Evolutionary conservation across 2,888 invertebrate species (phyloP).

Genomic region (Panopea generosa): DNA sequence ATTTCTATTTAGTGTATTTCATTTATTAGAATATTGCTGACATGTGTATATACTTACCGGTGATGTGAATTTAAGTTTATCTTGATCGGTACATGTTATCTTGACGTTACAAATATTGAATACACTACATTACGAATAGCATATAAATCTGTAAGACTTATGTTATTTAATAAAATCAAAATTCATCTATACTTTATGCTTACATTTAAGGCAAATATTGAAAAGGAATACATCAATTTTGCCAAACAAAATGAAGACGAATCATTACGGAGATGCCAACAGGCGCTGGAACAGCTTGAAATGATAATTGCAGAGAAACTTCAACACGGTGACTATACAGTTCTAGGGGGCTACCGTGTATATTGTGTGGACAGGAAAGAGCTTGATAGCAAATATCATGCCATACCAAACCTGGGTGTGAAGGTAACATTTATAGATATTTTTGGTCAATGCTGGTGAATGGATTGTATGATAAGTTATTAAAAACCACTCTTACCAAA

Average conservation of each 20-base stretch:
- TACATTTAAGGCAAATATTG: background rate
- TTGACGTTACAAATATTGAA: too few relatives aligned
- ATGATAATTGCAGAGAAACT: background rate
- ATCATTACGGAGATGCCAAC: background rate
- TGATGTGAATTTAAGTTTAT: too few relatives aligned
- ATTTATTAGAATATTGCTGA: too few relatives aligned
- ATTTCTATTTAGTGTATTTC: too few relatives aligned
- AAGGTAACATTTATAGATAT: background rate
- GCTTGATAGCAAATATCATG: conserved; percentile 4
- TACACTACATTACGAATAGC: too few relatives aligned
- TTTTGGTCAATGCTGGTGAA: background rate
- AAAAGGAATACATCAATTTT: background rate
- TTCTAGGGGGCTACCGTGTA: conserved; percentile 2
- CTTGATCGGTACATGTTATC: too few relatives aligned
- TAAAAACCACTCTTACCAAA: too few relatives aligned
- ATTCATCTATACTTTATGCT: background rate
- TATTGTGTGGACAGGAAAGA: background rate
- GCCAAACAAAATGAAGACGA: background rate
- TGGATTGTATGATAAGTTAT: too few relatives aligned
- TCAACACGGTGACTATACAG: conserved; percentile 2
- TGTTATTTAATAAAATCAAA: background rate
- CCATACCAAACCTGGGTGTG: background rate
- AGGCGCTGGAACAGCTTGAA: background rate
- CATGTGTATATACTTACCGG: too few relatives aligned
- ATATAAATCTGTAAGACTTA: too few relatives aligned